Evolutionary conservation across 2,797 vertebrate genomes (phyloP), one percentile per base, ranked within the genome.

Genomic region (Micropoecilia bifurca): DNA sequence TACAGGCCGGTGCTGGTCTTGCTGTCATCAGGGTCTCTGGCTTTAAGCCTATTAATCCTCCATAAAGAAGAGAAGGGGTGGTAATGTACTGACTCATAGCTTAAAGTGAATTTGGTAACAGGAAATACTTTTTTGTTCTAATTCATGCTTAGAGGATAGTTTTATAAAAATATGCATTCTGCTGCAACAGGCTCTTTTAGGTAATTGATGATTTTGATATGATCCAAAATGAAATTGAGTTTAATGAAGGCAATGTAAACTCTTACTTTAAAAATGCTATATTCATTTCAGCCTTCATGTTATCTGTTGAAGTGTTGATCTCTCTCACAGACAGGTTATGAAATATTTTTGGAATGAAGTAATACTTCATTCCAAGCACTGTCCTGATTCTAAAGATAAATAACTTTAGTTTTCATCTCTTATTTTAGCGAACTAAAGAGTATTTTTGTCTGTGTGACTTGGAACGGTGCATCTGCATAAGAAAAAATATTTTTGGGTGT

Each of bases 11-110:
- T 0, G 22, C 12, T 68, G 80, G 80, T 53, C 78, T 71, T 41
- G 80, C 81, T 89, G 89, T 88, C 88, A 84, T 61, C 75, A 50
- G 75, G 79, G 47, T 84, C 82, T 82, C 66, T 75, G 78, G 73
- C 4, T 73, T 74, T 85, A 33, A 83, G 25, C 79, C 77, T 0
- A 41, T 78, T 91, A 86, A 89, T 90, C 90, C 82, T 41, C 66
- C 39, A 66, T 39, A 68, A 68, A 73, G 86, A 59, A 28, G 81
- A 72, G 46, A 1, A 22, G 13, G 25, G 80, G 30, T 80, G 48
- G 79, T 75, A 57, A 73, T 47, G 47, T 4, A 81, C 72, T 77
- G 2, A 71, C 33, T 84, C 12, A 71, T 68, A 71, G 13, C 59
- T 84, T 12, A 63, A 45, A 39, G 7, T 9, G 10, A 20, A 69